These are phyloP conservation scores for Podiceps cristatus DNA, from an alignment of 2,113 vertebrate species.

Conservation along the genomic window DNA sequence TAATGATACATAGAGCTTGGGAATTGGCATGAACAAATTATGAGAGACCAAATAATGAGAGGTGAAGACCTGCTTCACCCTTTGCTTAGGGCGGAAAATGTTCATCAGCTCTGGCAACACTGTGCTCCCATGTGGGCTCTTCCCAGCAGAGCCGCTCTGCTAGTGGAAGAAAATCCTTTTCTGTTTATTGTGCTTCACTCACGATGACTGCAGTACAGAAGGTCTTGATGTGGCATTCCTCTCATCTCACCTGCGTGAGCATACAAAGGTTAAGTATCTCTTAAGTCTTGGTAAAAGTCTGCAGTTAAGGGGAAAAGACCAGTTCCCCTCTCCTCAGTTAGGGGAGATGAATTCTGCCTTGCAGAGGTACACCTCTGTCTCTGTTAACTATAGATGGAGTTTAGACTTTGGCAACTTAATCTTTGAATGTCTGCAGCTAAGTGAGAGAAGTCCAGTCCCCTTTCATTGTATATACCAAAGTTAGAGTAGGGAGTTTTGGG, in stretches of 20 bases:
- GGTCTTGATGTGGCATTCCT: not conserved
- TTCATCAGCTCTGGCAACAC: not conserved
- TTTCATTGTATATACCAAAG: not conserved
- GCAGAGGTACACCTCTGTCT: not conserved
- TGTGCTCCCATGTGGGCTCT: not conserved
- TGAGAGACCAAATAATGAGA: not conserved
- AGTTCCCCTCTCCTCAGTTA: not conserved
- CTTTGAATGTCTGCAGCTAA: not conserved
- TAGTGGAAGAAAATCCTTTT: not conserved
- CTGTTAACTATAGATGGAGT: not conserved
- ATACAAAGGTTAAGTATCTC: not conserved
- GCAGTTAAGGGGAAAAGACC: not conserved
- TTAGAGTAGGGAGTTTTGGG: not conserved
- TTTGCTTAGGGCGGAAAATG: not conserved
- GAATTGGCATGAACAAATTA: conserved; percentile 12
- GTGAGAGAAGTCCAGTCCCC: not conserved
- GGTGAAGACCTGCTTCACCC: not conserved
- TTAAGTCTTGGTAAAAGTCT: not conserved
- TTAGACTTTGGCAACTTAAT: not conserved
- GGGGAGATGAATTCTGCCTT: not conserved
- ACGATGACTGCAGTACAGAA: not conserved
- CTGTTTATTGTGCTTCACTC: not conserved
- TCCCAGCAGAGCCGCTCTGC: not conserved
- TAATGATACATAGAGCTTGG: not conserved
- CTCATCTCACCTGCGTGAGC: not conserved